phyloP scores from a whole-genome alignment of 2,888 invertebrate genomes.

The Branchipolynoe longqiensis region DNA sequence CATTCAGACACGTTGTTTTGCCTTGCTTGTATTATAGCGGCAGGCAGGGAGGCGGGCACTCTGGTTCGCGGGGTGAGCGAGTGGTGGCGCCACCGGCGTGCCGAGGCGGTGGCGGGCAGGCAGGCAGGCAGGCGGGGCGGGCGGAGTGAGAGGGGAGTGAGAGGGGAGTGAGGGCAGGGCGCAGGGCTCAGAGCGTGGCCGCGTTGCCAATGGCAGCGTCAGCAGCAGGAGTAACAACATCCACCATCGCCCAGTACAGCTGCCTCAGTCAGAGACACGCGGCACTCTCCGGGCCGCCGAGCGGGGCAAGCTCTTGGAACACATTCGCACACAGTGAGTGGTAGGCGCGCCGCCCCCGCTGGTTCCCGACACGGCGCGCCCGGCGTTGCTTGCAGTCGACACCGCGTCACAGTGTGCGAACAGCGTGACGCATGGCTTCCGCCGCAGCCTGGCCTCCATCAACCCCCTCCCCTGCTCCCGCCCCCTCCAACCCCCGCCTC shows the following conservation, averaged over 20 bases:
- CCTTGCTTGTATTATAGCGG: conserved; percentile 38
- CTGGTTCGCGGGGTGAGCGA: conserved; percentile 2
- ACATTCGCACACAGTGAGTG: neutral
- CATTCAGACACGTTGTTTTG: neutral
- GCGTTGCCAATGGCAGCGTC: conserved; percentile 40
- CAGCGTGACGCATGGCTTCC: conserved; percentile 51
- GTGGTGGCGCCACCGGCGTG: conserved; percentile 6
- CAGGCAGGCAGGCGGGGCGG: conserved; percentile 1
- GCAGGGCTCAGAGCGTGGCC: neutral
- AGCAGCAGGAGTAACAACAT: conserved; percentile 28
- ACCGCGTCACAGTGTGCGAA: conserved; percentile 26
- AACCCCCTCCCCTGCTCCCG: neutral
- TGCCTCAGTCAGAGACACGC: neutral
- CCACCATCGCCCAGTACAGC: neutral
- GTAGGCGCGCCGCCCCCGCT: conserved; percentile 10
- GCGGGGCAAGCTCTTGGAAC: neutral
- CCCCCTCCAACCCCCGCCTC: neutral
- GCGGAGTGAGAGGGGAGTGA: conserved; percentile 12
- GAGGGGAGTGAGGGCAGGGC: conserved; percentile 10
- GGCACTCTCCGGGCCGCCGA: neutral
- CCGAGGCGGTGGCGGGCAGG: neutral
- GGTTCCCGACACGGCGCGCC: conserved; percentile 20
- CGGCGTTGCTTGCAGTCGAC: conserved; percentile 5
- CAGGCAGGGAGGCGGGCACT: conserved; percentile 3
- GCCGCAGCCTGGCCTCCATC: conserved; percentile 33